Evolutionary conservation across 1,140 invertebrate genomes (phyloP).

Genomic region (Conus betulinus): DNA sequence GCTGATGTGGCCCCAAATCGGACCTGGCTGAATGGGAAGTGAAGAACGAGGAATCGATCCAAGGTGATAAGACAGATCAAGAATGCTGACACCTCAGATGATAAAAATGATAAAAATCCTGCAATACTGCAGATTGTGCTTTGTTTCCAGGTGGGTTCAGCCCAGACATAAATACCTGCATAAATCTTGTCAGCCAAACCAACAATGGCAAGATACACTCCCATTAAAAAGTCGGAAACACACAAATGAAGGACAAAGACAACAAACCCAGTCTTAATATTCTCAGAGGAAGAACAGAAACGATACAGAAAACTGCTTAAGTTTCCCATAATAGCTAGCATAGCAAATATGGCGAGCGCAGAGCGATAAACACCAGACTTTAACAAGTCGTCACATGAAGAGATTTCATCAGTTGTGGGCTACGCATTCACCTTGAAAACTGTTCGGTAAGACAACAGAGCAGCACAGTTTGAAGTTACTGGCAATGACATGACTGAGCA

Average conservation of each 20-base stretch:
- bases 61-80: background rate
- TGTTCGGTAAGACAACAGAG: constrained; percentile 27
- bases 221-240: background rate
- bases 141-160: background rate
- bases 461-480: constrained; percentile 60
- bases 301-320: background rate
- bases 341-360: background rate
- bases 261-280: background rate
- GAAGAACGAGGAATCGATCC: background rate
- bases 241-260: constrained; percentile 10
- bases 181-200: background rate
- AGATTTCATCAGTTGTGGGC: constrained; percentile 54
- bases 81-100: background rate
- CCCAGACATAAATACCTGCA: background rate
- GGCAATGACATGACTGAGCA: constrained; percentile 35
- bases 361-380: constrained; percentile 44
- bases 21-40: background rate
- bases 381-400: constrained; percentile 57
- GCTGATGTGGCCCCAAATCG: background rate
- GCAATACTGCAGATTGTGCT: background rate
- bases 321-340: background rate
- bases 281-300: background rate
- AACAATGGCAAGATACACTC: background rate
- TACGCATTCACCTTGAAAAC: constrained; percentile 43
- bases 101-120: background rate